A percentile compares a stretch with the other conserved stretches of the same genome.
Evolutionary conservation across 2,888 invertebrate species (phyloP).

Genomic region (Oeneis ivallda): DNA sequence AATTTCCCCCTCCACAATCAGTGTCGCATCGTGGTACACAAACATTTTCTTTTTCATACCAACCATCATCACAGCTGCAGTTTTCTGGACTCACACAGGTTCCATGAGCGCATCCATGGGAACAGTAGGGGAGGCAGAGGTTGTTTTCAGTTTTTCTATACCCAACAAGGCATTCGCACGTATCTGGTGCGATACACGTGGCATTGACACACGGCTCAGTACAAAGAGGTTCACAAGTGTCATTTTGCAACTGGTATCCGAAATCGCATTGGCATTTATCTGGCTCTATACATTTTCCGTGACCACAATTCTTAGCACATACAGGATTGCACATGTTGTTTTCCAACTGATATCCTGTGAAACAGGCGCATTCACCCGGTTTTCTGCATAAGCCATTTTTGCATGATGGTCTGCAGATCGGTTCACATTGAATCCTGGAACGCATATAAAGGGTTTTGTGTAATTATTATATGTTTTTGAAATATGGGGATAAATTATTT

Average conservation of each 20-base stretch:
- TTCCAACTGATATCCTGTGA: slow-evolving; percentile 36
- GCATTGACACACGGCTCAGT: slow-evolving; percentile 73
- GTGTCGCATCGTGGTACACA: slow-evolving; percentile 21
- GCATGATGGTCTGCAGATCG: slow-evolving; percentile 53
- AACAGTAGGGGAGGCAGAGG: slow-evolving; percentile 48
- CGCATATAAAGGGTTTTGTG: not conserved
- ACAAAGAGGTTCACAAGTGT: slow-evolving; percentile 59
- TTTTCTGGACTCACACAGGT: slow-evolving; percentile 45
- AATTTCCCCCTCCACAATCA: slow-evolving; percentile 57
- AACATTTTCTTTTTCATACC: slow-evolving; percentile 25
- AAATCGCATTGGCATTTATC: slow-evolving; percentile 52
- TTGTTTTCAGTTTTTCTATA: slow-evolving; percentile 50
- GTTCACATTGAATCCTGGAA: slow-evolving; percentile 44
- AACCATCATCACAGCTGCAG: slow-evolving; percentile 44
- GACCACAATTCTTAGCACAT: slow-evolving; percentile 39
- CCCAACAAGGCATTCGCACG: slow-evolving; percentile 68
- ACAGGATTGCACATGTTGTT: slow-evolving; percentile 38
- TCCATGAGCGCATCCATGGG: slow-evolving; percentile 47
- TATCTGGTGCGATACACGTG: slow-evolving; percentile 70
- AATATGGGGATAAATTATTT: not conserved
- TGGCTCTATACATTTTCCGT: slow-evolving; percentile 52
- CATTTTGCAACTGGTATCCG: slow-evolving; percentile 48
- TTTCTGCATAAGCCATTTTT: slow-evolving; percentile 46
- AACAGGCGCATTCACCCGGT: slow-evolving; percentile 47
- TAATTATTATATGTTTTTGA: not conserved